phyloP scores from a whole-genome alignment of 1,140 invertebrate species.

The Papilio aristodemus region DNA sequence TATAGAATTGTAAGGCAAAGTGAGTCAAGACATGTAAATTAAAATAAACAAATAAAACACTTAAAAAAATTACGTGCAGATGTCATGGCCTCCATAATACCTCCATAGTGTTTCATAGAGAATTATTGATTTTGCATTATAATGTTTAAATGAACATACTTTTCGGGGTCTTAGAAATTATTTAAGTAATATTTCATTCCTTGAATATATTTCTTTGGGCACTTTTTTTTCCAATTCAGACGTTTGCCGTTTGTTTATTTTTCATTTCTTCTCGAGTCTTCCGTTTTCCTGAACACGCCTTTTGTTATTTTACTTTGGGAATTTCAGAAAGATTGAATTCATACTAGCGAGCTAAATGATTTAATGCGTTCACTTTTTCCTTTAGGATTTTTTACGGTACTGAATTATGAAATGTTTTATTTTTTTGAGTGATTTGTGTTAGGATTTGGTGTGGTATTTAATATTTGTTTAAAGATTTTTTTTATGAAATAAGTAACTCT shows the following conservation, averaged over 20 bases:
- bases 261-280: slow-evolving; percentile 23
- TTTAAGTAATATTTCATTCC: slow-evolving; percentile 24
- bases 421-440: neutral
- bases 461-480: too few species aligned
- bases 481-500: too few species aligned
- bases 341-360: slow-evolving; percentile 20
- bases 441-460: neutral
- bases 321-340: slow-evolving; percentile 30
- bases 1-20: too few species aligned
- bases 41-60: too few species aligned
- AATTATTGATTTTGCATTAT: too few species aligned
- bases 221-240: slow-evolving; percentile 23
- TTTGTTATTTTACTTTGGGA: slow-evolving; percentile 26
- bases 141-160: neutral
- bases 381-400: neutral
- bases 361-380: slow-evolving; percentile 26
- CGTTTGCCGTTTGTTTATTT: slow-evolving; percentile 29
- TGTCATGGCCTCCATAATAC: too few species aligned
- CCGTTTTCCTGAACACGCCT: slow-evolving; percentile 21
- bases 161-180: neutral
- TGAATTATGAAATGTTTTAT: slow-evolving; percentile 7
- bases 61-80: too few species aligned
- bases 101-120: too few species aligned
- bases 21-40: too few species aligned
- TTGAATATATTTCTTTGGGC: slow-evolving; percentile 22